A percentile compares a stretch with the other conserved stretches of the same genome.
Conservation (phyloP, 2,888 invertebrate species). For the Teleogryllus oceanicus region DNA sequence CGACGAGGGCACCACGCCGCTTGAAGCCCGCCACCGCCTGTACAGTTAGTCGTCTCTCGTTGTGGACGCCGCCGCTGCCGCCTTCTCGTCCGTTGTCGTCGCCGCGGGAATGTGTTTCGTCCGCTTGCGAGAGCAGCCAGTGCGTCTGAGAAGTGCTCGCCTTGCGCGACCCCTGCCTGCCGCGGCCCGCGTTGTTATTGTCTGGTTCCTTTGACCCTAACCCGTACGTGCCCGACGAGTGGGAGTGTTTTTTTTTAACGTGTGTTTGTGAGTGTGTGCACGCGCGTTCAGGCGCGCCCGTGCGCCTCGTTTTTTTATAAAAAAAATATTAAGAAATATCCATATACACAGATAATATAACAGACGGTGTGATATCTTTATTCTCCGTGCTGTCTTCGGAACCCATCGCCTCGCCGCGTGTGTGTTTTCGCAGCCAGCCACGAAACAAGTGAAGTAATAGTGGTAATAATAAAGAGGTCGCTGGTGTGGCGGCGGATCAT, state of each 20-base stretch:
- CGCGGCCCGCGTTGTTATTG: background rate
- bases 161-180: background rate
- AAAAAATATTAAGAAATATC: too few species aligned
- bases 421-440: too few species aligned
- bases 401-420: too few species aligned
- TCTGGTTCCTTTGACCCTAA: slow-evolving; percentile 10
- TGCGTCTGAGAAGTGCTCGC: background rate
- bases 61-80: background rate
- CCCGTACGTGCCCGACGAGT: background rate
- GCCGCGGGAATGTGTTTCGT: background rate
- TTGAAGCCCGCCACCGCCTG: background rate
- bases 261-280: background rate
- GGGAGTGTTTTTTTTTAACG: background rate
- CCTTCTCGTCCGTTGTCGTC: background rate
- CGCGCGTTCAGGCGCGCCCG: background rate
- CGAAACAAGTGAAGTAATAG: too few species aligned
- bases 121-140: background rate
- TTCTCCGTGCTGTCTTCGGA: too few species aligned
- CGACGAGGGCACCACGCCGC: background rate
- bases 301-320: too few species aligned
- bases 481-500: too few species aligned
- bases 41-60: background rate
- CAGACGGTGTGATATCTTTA: too few species aligned
- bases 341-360: too few species aligned
- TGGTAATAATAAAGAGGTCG: too few species aligned